Evolutionary conservation across 2,113 vertebrate genomes (phyloP).

Genomic region (Varanus salvator): DNA sequence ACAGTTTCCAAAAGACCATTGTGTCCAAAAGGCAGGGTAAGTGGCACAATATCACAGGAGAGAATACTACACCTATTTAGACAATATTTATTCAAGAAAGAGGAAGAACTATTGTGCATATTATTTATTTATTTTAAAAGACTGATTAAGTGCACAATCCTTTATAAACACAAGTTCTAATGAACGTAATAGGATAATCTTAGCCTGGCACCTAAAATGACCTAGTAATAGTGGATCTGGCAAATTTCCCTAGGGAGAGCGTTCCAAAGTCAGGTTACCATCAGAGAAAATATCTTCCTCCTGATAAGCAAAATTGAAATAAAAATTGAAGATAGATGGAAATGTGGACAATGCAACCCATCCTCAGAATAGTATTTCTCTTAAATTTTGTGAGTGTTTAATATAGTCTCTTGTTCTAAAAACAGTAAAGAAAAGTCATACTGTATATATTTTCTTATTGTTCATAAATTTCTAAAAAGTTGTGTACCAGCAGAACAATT

Average conservation of each 20-base stretch:
- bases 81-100: conserved; percentile 9
- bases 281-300: too few relatives aligned
- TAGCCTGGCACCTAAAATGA: background rate
- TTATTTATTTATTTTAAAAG: too few relatives aligned
- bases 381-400: background rate
- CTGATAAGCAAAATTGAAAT: background rate
- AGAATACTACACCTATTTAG: conserved; percentile 55
- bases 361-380: background rate
- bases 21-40: conserved; percentile 42
- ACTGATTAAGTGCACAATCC: too few relatives aligned
- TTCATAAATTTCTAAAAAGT: background rate
- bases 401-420: conserved; percentile 16
- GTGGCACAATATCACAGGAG: conserved; percentile 42
- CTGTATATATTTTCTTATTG: too few relatives aligned
- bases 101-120: too few relatives aligned
- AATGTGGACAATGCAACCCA: too few relatives aligned
- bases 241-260: too few relatives aligned
- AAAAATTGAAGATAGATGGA: background rate
- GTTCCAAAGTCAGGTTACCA: too few relatives aligned
- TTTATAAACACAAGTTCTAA: too few relatives aligned
- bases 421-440: too few relatives aligned
- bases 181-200: background rate
- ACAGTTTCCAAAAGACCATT: conserved; percentile 64
- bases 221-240: too few relatives aligned
- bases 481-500: conserved; percentile 29